Base-by-base conservation (phyloP, 1,140 invertebrate genomes). In the Leguminivora glycinivorella region DNA sequence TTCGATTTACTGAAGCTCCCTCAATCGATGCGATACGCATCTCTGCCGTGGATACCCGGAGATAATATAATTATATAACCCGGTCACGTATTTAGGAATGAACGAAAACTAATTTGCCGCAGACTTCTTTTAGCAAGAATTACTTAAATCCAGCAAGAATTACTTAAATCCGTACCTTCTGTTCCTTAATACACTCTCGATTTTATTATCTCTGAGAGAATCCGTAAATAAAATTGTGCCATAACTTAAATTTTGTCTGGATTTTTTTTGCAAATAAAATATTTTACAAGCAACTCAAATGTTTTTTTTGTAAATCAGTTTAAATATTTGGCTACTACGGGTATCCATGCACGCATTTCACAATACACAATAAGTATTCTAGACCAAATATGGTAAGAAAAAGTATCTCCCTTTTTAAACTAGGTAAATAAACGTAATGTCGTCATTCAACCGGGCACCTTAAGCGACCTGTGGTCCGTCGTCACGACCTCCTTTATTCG, bases 381-480 rank as follows among this genome's bases (percentile, higher is more conserved):
- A 72, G 69, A 69, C 67, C 70, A 70, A 72, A 76, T n/a, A n/a
- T n/a, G 68, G 73, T 77, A 80, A 80, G 77, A 87, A 83, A 81
- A 72, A 81, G 79, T 71, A 70, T 72, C 76, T 78, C 76, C 77
- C 79, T 83, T 81, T 83, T 81, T 83, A 83, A 87, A 74, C 80
- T 79, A n/a, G n/a, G n/a, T n/a, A 88, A 88, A 89, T 89, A 88
- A 87, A 89, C 85, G 87, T 83, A 86, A 87, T 83, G 83, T 83
- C 81, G 81, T 85, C 85, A 85, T 90, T 89, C 80, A 88, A 75
- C 72, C 75, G 70, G 72, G 76, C 74, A 75, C 78, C 78, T 77
- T 79, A 74, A 69, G 68, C 71, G 76, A 76, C 79, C 80, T 80
- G 72, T 79, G 82, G 82, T 80, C 79, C 78, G 75, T 80, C 80